Evolutionary conservation across 2,113 vertebrate genomes (phyloP), one percentile per base, ranked within the genome.

Genomic region (Tapirus terrestris): DNA sequence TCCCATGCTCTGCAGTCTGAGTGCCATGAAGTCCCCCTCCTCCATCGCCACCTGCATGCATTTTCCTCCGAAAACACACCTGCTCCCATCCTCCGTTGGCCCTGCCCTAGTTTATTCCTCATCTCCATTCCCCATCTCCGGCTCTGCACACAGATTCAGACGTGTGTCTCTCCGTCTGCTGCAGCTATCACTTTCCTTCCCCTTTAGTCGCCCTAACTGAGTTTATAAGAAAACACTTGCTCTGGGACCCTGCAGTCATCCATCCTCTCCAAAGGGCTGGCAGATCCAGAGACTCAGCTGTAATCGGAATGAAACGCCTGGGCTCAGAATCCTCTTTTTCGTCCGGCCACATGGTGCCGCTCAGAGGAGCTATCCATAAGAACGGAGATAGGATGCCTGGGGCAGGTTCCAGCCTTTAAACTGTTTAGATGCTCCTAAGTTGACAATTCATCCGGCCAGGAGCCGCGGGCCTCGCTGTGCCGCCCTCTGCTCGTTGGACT

Each of bases 341-440:
- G 29, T 8, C 43, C 1, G 13, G 17, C 29, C 27, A 9, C 56
- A 11, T 5, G 48, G 39, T n/a, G 20, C 11, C 0, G 1, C 70
- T 73, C 7, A 10, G 21, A 27, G 33, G n/a, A 2, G 5, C 5
- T 21, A 29, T 45, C 36, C 18, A 1, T 39, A 27, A 10, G 31
- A 73, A 67, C 33, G 72, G 18, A 31, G 39, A 11, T 5, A 5
- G 0, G 3, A 1, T 11, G 51, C 9, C 45, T 20, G 2, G 17
- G 56, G 25, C 48, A 11, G 36, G 1, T 3, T 2, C 17, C 29
- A 31, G 33, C 0, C 29, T 65, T 12, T 20, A 5, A 4, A 3
- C 14, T 0, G 1, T 21, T 33, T 20, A 12, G 63, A 27, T 0
- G 39, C 25, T 36, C 2, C 25, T 18, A 21, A 33, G 13, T 13